phyloP scores from a whole-genome alignment of 2,888 invertebrate species.

The Deroplatys truncata region DNA sequence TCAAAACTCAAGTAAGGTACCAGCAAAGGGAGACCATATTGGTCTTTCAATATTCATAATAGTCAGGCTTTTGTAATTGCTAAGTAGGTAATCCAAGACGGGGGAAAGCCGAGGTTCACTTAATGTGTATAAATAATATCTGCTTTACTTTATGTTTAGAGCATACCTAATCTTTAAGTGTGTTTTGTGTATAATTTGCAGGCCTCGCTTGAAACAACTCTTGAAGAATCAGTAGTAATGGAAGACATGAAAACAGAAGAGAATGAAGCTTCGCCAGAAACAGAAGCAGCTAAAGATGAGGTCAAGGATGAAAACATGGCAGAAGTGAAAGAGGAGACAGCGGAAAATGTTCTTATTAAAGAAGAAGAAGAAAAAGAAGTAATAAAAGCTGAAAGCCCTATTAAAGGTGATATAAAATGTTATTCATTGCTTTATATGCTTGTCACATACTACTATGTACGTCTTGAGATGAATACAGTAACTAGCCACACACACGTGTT shows the following conservation, averaged over 20 bases:
- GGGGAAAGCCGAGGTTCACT: too few relatives aligned
- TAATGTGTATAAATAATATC: too few relatives aligned
- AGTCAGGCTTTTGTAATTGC: too few relatives aligned
- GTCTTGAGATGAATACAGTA: background rate
- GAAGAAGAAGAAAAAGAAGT: conserved; percentile 34
- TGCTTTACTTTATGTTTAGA: too few relatives aligned
- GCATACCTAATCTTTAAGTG: too few relatives aligned
- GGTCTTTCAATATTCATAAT: too few relatives aligned
- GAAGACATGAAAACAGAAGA: conserved; percentile 23
- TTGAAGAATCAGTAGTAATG: conserved; percentile 37
- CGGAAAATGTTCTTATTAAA: conserved; percentile 28
- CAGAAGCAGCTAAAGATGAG: conserved; percentile 10
- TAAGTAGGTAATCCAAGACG: too few relatives aligned
- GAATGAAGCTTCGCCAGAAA: conserved; percentile 13
- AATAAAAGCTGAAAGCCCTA: conserved; percentile 32
- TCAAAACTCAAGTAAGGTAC: too few relatives aligned
- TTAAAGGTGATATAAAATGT: conserved; percentile 31
- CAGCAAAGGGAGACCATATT: too few relatives aligned
- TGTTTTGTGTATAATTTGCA: conserved; percentile 26
- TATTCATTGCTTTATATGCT: background rate
- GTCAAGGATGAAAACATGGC: conserved; percentile 19
- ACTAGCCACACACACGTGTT: background rate
- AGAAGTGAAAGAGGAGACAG: conserved; percentile 44
- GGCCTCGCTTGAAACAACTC: conserved; percentile 37
- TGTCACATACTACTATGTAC: conserved; percentile 14